Base-by-base conservation (phyloP, 2,888 invertebrate genomes). In the Halictus quadricinctus region DNA sequence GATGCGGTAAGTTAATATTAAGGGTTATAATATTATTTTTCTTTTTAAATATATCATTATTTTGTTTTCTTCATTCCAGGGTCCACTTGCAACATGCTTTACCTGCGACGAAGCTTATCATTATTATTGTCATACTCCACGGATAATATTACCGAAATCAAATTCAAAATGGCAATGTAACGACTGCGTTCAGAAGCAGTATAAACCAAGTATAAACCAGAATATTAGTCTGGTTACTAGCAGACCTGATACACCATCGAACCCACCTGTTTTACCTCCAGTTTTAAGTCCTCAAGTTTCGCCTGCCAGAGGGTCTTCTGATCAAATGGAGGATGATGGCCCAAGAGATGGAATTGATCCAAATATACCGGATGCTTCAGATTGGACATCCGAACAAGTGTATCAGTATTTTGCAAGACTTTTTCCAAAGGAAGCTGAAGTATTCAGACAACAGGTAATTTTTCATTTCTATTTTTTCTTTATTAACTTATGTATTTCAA, bases 21-120 rank as follows among this genome's bases (percentile, higher is more conserved):
- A 79, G 25, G 36, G 13, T 50, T 29, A 25, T 2, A 25, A n/a
- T 54, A 7, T 50, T 41, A 66, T n/a, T 12, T 21, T 50, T 75
- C 69, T 3, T 10, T 25, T 13, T 60, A 46, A 54, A 8, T 15
- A 46, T 66, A 72, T 66, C 48, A n/a, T 76, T 76, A 66, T 70
- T 73, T 36, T 25, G 50, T 21, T 41, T 66, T 76, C 8, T 25
- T 79, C 81, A 85, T 87, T 75, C 94, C 94, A 97, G 97, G 97
- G 97, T 80, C 95, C 96, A 48, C 95, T 98, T 91, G 95, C 97
- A 58, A 97, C 97, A 70, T 98, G 98, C 95, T 97, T 97, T 90
- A 96, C 96, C 54, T 98, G 98, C 94, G 97, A 97, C 72, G 97
- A 98, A 94, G 97, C 97, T 7, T 98, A 97, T 93, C 98, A 98